A percentile compares a stretch with the other conserved stretches of the same genome.
Conservation (phyloP, 2,888 invertebrate species). For the Standfussiana lucernea region DNA sequence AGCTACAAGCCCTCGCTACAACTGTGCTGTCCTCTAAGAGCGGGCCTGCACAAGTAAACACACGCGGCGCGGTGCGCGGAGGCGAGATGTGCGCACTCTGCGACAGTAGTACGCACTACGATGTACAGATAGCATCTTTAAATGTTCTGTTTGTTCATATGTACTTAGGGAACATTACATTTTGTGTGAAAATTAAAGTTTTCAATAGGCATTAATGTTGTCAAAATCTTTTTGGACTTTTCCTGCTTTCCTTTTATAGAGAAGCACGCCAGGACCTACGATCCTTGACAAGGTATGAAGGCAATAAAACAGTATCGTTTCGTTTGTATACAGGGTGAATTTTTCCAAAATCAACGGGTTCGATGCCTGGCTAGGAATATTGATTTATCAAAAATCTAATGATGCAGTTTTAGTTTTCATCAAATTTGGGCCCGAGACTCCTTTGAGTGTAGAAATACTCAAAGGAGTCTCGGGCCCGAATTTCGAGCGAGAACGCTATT, state of each 20-base stretch:
- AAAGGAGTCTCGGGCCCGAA: too few species aligned
- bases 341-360: background rate
- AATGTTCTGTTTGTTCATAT: conserved; percentile 5
- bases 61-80: too few species aligned
- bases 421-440: background rate
- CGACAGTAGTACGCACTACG: conserved; percentile 19
- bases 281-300: background rate
- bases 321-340: background rate
- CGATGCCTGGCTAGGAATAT: background rate
- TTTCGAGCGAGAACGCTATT: too few species aligned
- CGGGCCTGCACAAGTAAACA: background rate
- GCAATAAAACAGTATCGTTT: background rate
- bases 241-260: background rate
- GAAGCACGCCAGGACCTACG: background rate
- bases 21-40: conserved; percentile 8
- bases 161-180: background rate
- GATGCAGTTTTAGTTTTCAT: background rate
- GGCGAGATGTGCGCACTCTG: background rate
- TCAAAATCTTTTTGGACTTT: background rate
- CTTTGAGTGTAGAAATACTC: too few species aligned
- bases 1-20: too few species aligned
- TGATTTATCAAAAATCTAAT: background rate
- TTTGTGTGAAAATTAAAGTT: background rate
- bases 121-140: conserved; percentile 30
- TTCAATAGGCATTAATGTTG: background rate